Conservation (phyloP, 2,113 vertebrate genomes). For the Chloebia gouldiae region DNA sequence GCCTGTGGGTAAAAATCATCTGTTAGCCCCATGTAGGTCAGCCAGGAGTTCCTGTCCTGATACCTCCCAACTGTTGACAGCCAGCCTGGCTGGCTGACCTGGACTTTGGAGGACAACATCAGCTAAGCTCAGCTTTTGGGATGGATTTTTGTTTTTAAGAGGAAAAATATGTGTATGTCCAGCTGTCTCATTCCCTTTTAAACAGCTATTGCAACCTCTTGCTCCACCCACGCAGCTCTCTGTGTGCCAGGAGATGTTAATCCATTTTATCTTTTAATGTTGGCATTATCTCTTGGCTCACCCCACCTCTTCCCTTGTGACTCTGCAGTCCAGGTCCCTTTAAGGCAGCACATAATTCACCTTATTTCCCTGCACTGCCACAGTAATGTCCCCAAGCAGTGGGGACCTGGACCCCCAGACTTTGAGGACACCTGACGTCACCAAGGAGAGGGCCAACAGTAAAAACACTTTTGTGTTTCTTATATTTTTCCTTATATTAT, state of each 20-base stretch:
- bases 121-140: conserved; percentile 18
- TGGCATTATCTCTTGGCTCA: conserved; percentile 50
- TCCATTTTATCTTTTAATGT: conserved; percentile 65
- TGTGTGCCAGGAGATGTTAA: conserved; percentile 11
- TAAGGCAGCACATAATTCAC: not conserved
- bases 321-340: not conserved
- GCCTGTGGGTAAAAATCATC: not conserved
- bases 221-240: conserved; percentile 8
- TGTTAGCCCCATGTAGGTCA: not conserved
- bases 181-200: conserved; percentile 30
- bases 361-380: not conserved
- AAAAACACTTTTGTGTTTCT: not conserved
- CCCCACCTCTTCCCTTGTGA: not conserved
- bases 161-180: not conserved
- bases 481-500: not conserved
- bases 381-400: not conserved
- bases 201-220: conserved; percentile 22
- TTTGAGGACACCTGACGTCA: not conserved
- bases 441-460: not conserved
- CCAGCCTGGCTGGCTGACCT: not conserved
- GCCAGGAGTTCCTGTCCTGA: not conserved
- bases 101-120: not conserved
- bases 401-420: not conserved
- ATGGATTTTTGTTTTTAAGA: not conserved
- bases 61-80: not conserved